A percentile compares a stretch with the other conserved stretches of the same genome.
phyloP scores from a whole-genome alignment of 2,888 invertebrate species.

The Axea sp. region DNA sequence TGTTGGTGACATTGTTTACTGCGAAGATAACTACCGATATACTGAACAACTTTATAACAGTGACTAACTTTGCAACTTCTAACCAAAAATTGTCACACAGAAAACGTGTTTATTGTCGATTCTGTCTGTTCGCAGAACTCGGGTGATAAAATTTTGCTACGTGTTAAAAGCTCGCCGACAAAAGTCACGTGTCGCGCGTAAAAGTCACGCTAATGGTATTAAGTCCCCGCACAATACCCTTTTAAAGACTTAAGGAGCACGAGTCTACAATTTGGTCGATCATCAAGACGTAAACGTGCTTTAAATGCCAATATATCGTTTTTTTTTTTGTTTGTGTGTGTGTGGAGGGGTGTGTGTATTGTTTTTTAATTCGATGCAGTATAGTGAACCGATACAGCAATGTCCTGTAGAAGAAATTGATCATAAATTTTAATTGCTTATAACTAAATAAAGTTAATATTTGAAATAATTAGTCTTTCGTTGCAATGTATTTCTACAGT shows the following conservation, averaged over 20 bases:
- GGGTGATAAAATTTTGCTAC: conserved; percentile 30
- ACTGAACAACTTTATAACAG: conserved; percentile 7
- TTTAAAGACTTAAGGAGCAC: conserved; percentile 49
- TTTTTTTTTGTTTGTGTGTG: no score
- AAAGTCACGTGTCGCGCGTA: conserved; percentile 56
- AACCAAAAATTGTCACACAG: conserved; percentile 38
- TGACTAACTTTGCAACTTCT: conserved; percentile 7
- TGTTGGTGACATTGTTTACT: conserved; percentile 13
- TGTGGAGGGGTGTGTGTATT: no score
- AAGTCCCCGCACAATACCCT: conserved; percentile 49
- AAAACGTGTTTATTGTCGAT: conserved; percentile 52
- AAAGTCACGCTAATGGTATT: conserved; percentile 54
- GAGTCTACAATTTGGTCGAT: conserved; percentile 47
- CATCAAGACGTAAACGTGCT: conserved; percentile 46
- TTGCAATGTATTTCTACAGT: no score
- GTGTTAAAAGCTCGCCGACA: conserved; percentile 42
- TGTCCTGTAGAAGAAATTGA: no score
- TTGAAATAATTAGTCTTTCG: no score
- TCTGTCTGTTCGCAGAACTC: conserved; percentile 15
- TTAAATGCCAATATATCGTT: conserved; percentile 50
- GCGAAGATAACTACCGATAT: background rate
- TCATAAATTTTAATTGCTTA: no score
- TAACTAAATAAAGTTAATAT: no score
- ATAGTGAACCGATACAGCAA: no score
- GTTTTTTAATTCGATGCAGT: no score